These are phyloP conservation scores for Rattus norvegicus DNA, from an alignment of 2,113 vertebrate genomes.

Conservation along the genomic window GRCr8 NC_086034.1:50326001-50326500, in stretches of 20 bases:
- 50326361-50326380: constrained; percentile 77
- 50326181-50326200: constrained; percentile 44
- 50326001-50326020: constrained; percentile 65
- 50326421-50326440: constrained; percentile 83
- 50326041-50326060: constrained; percentile 63
- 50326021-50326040: constrained; percentile 61
- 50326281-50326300: constrained; percentile 79
- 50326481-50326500: constrained; percentile 80
- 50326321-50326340: constrained; percentile 82
- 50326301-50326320: constrained; percentile 73
- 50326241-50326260: constrained; percentile 69
- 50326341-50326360: constrained; percentile 83
- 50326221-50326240: constrained; percentile 63
- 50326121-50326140: constrained; percentile 46
- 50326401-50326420: constrained; percentile 80
- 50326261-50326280: constrained; percentile 78
- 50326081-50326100: constrained; percentile 53
- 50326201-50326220: constrained; percentile 66
- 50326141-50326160: neutral
- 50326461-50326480: constrained; percentile 82
- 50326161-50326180: constrained; percentile 56
- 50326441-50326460: constrained; percentile 82
- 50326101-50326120: constrained; percentile 66
- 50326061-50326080: constrained; percentile 76
- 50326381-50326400: constrained; percentile 83